Percentiles rank a stretch among this genome's conserved stretches.
phyloP scores from a whole-genome alignment of 2,888 invertebrate genomes.

The Acutogordius australiensis region DNA sequence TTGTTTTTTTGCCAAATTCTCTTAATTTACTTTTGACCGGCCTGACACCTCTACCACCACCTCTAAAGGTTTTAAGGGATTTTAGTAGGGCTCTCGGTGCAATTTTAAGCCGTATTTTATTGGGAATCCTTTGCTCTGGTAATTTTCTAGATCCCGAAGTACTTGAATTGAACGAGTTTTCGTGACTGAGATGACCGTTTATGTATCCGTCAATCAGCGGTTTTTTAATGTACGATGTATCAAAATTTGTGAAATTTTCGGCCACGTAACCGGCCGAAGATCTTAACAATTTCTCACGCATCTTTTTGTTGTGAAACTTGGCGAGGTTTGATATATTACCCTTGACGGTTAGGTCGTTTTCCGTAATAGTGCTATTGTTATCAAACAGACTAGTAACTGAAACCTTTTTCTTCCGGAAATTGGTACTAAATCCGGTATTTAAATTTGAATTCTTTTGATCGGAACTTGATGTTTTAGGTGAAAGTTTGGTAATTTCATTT shows the following conservation, averaged over 20 bases:
- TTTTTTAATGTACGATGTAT: background rate
- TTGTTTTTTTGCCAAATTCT: no score
- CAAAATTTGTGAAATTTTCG: background rate
- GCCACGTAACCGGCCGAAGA: background rate
- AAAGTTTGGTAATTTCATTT: no score
- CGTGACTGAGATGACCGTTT: no score
- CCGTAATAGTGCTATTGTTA: constrained; percentile 7
- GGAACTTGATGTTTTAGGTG: no score
- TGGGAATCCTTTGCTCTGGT: background rate
- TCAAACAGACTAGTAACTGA: no score
- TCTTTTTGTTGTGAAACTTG: background rate
- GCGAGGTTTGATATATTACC: background rate
- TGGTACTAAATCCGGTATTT: background rate
- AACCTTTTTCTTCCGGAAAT: background rate
- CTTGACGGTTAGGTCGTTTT: constrained; percentile 6
- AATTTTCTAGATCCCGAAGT: background rate
- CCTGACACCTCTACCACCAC: no score
- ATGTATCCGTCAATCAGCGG: background rate
- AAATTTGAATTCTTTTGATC: background rate
- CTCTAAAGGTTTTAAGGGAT: background rate
- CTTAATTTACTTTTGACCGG: no score
- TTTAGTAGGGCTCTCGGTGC: background rate
- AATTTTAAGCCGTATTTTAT: background rate
- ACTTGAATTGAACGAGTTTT: background rate
- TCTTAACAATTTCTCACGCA: background rate